Percentiles rank a stretch among this genome's conserved stretches.
phyloP scores from a whole-genome alignment of 2,888 invertebrate genomes.

The Spisula subtruncata region DNA sequence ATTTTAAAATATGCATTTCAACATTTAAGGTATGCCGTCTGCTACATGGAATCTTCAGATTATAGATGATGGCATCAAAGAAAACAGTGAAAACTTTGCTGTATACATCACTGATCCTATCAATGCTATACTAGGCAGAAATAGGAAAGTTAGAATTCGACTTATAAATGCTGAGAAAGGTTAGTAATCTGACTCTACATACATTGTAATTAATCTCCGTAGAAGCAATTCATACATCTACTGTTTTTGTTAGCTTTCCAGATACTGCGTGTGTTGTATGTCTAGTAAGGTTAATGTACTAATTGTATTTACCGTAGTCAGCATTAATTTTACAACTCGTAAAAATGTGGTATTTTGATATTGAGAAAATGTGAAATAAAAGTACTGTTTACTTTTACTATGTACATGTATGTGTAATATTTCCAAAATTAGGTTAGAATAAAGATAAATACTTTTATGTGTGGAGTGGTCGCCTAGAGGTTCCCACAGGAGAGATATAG shows the following conservation, averaged over 20 bases:
- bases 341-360: not conserved
- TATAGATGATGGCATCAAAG: conserved; percentile 80
- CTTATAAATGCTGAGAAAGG: conserved; percentile 85
- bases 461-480: no score
- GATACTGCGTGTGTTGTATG: no score
- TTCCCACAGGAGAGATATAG: no score
- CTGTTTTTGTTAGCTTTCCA: no score
- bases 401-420: no score
- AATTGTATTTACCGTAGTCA: no score
- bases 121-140: conserved; percentile 84
- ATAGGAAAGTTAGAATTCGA: conserved; percentile 80
- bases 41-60: conserved; percentile 83
- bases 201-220: not conserved
- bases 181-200: no score
- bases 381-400: no score
- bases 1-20: not conserved
- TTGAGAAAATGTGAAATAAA: not conserved
- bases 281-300: no score
- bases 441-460: no score
- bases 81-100: conserved; percentile 85
- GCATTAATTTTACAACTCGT: not conserved
- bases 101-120: conserved; percentile 83
- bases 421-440: no score
- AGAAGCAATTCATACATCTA: no score
- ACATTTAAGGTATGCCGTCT: conserved; percentile 78